phyloP scores from a whole-genome alignment of 1,140 invertebrate genomes.

The Tetragonula clypearis region DNA sequence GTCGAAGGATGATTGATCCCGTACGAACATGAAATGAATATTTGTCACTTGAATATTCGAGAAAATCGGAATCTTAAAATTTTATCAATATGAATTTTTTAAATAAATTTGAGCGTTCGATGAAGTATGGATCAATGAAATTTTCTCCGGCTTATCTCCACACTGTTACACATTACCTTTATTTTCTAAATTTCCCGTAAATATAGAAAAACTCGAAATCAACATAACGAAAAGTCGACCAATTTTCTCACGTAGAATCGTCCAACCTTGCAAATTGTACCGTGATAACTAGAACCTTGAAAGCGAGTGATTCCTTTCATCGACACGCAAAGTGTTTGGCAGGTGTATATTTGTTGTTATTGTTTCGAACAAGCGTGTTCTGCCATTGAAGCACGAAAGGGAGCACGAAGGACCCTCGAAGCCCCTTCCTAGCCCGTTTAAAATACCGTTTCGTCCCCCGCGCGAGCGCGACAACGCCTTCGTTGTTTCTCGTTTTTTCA shows the following conservation, averaged over 20 bases:
- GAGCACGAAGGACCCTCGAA: neutral
- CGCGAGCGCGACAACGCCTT: constrained; percentile 39
- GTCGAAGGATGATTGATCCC: neutral
- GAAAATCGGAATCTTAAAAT: too few species aligned
- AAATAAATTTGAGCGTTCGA: too few species aligned
- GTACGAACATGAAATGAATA: too few species aligned
- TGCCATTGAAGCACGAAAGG: neutral
- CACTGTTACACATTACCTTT: too few species aligned
- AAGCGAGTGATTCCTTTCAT: neutral
- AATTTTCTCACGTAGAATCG: neutral
- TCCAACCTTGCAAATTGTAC: neutral
- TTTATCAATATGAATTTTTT: too few species aligned
- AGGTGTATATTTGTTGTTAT: constrained; percentile 28
- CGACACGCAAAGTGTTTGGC: constrained; percentile 12
- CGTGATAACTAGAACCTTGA: neutral
- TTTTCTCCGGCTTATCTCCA: too few species aligned
- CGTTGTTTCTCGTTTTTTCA: constrained; percentile 61
- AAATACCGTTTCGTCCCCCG: constrained; percentile 57
- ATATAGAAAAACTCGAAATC: too few species aligned
- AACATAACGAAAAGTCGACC: too few species aligned
- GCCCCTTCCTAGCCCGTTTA: constrained; percentile 20
- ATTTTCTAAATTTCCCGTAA: too few species aligned
- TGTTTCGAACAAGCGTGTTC: neutral
- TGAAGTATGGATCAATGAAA: too few species aligned
- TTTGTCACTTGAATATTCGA: too few species aligned